These are phyloP conservation scores for Anoncus sp. DNA, from an alignment of 2,888 invertebrate species.

Conservation along the genomic window DNA sequence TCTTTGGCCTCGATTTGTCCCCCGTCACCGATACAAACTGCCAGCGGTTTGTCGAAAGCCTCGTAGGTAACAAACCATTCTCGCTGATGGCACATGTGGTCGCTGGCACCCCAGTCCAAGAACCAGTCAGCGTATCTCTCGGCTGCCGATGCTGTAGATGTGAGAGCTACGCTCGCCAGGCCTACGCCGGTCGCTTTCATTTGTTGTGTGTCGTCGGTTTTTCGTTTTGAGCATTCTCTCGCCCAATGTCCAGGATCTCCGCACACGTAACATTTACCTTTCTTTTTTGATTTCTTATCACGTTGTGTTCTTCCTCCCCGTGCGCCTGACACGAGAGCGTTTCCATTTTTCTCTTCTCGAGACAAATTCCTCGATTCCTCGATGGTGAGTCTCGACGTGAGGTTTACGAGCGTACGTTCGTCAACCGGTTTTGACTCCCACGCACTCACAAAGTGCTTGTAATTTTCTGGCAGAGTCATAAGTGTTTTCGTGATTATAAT, in stretches of 20 bases:
- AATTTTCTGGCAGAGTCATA: conserved; percentile 62
- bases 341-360: conserved; percentile 23
- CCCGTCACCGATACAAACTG: conserved; percentile 47
- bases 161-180: conserved; percentile 15
- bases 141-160: neutral
- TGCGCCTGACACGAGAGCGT: neutral
- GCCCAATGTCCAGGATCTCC: conserved; percentile 6
- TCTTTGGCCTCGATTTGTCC: neutral
- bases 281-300: conserved; percentile 31
- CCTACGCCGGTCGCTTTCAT: neutral
- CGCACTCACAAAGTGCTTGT: conserved; percentile 65
- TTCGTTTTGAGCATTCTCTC: conserved; percentile 14
- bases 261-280: conserved; percentile 45
- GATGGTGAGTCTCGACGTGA: conserved; percentile 48
- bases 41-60: conserved; percentile 7
- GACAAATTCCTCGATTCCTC: conserved; percentile 21
- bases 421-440: conserved; percentile 59
- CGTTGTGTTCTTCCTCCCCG: conserved; percentile 3
- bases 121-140: conserved; percentile 37
- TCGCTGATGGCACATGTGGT: conserved; percentile 54
- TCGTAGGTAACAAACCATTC: conserved; percentile 50
- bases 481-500: conserved; percentile 67
- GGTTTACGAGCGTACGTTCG: conserved; percentile 56
- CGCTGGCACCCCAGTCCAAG: conserved; percentile 54
- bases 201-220: conserved; percentile 2